Conservation (phyloP, 2,797 vertebrate species). For the Numenius phaeopus region DNA sequence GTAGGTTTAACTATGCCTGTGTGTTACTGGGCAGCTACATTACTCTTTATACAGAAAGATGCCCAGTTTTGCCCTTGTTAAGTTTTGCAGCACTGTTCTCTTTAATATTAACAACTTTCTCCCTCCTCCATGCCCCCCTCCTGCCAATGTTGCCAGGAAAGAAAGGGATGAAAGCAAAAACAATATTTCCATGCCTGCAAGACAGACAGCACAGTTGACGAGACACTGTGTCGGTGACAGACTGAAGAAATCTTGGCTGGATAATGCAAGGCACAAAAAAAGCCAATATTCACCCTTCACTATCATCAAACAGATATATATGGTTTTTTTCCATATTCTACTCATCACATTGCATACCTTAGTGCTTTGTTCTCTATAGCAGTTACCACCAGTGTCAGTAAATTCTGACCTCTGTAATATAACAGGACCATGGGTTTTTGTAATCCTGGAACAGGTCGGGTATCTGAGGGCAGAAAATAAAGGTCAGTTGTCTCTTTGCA, state of each 20-base stretch:
- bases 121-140: background rate
- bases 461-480: conserved; percentile 40
- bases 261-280: background rate
- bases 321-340: background rate
- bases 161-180: background rate
- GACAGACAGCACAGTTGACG: conserved; percentile 8
- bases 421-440: background rate
- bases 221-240: background rate
- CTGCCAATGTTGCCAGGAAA: background rate
- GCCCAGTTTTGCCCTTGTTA: background rate
- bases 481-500: conserved; percentile 46
- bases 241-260: conserved; percentile 11
- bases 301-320: background rate
- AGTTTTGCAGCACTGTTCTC: background rate
- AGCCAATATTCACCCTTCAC: background rate
- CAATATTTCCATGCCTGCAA: background rate
- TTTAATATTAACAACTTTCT: background rate
- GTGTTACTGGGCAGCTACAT: background rate
- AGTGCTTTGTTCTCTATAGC: background rate
- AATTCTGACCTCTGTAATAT: background rate
- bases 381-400: background rate
- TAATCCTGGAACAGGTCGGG: background rate
- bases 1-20: background rate
- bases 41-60: background rate
- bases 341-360: background rate